These are phyloP conservation scores for Benthosema pterotum DNA, from an alignment of 2,797 vertebrate species.

Conservation along the genomic window DNA sequence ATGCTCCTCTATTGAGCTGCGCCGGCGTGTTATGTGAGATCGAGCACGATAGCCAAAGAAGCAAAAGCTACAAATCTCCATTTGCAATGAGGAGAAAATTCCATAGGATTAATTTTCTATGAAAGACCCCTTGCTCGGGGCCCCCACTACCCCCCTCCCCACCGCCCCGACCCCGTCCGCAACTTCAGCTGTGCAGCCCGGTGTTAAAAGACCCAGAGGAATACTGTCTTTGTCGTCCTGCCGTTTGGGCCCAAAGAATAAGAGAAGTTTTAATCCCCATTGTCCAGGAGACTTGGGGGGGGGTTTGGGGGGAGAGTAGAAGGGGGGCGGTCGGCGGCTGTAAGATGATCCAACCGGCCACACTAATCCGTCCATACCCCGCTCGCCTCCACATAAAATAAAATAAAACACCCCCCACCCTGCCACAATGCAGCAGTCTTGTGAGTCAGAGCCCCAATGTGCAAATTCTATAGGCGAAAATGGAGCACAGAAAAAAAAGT, in stretches of 20 bases:
- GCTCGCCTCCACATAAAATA: slow-evolving; percentile 85
- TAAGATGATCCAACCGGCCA: slow-evolving; percentile 99
- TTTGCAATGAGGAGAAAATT: slow-evolving; percentile 86
- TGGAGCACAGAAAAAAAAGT: slow-evolving; percentile 95
- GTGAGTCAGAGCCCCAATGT: slow-evolving; percentile 84
- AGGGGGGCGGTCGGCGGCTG: slow-evolving; percentile 81
- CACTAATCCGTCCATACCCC: slow-evolving; percentile 97
- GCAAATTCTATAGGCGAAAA: slow-evolving; percentile 83
- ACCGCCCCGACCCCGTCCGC: slow-evolving; percentile 57
- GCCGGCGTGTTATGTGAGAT: slow-evolving; percentile 72
- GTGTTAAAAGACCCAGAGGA: slow-evolving; percentile 88
- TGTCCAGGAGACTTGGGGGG: slow-evolving; percentile 78
- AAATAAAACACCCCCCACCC: slow-evolving; percentile 63
- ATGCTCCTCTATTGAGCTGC: slow-evolving; percentile 75
- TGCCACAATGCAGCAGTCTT: slow-evolving; percentile 82
- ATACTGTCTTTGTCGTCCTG: slow-evolving; percentile 88
- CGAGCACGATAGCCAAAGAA: slow-evolving; percentile 72
- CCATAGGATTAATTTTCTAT: slow-evolving; percentile 87
- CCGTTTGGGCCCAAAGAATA: slow-evolving; percentile 85
- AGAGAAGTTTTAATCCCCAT: slow-evolving; percentile 90
- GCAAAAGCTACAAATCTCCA: slow-evolving; percentile 81
- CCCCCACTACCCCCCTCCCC: slow-evolving; percentile 50
- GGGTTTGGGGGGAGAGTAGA: slow-evolving; percentile 24
- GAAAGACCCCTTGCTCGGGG: slow-evolving; percentile 70
- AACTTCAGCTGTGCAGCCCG: slow-evolving; percentile 86